Evolutionary conservation across 2,888 invertebrate genomes (phyloP), one percentile per base, ranked within the genome.

Genomic region (Adineta ricciae): DNA sequence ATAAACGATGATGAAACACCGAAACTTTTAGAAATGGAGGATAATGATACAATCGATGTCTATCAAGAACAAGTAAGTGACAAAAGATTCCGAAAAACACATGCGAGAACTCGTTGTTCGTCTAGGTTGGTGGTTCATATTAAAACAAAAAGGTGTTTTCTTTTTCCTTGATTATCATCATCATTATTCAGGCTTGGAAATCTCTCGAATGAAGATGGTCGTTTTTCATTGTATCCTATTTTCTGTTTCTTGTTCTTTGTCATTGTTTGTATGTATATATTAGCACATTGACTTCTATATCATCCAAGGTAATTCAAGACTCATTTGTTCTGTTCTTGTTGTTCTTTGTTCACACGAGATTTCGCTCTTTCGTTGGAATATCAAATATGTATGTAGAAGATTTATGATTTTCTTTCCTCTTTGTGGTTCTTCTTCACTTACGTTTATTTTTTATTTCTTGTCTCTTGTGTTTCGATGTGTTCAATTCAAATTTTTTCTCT

Each of bases 1-100:
- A 93, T 94, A 87, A 93, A 93, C 88, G 94, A 94, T 89, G 93
- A 93, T 86, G 93, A 94, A 89, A 93, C 93, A 86, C 93, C 93
- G 87, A 93, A 93, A 90, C 92, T 92, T 91, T 86, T 88, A 54
- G 88, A 87, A 50, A 93, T 93, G 93, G 93, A 93, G 88, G 93
- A 93, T 87, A 93, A 93, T 87, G 93, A 93, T 89, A 93, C 93
- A 49, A 93, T 93, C 88, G 93, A 94, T 90, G 93, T 93, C 41
- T 93, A 93, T 88, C 93, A 93, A 89, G 93, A 64, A 64, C 64
- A 64, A 64, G 64, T 64, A 27, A 19, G 27, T 19, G 8, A 11
- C 16, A 19, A 2, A 19, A 0, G n/a, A n/a, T n/a, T n/a, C n/a
- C n/a, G 7, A 5, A 64, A 64, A 64, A 36, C 50, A 9, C 19